These are phyloP conservation scores for Micrasema longulum DNA, from an alignment of 1,140 invertebrate genomes.

Conservation along the genomic window DNA sequence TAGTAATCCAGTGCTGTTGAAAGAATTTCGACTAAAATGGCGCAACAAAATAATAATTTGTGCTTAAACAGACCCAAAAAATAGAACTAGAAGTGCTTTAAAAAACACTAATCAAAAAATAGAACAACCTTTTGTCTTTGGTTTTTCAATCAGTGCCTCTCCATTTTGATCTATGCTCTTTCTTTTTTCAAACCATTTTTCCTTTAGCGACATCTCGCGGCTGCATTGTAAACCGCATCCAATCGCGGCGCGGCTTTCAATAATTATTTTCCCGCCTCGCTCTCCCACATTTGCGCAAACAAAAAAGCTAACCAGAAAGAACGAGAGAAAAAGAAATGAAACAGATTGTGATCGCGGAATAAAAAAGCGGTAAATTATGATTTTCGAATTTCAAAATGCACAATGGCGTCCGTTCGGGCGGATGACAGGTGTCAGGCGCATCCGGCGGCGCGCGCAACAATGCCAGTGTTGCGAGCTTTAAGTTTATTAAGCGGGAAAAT, in stretches of 20 bases:
- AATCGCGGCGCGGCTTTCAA: slow-evolving; percentile 25
- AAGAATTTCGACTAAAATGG: no score
- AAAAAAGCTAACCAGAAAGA: slow-evolving; percentile 4
- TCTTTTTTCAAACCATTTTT: slow-evolving; percentile 13
- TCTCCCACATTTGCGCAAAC: background rate
- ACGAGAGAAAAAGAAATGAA: background rate
- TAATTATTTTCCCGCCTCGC: slow-evolving; percentile 22
- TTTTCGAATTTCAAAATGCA: slow-evolving; percentile 44
- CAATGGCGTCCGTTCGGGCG: slow-evolving; percentile 49
- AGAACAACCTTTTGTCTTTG: background rate
- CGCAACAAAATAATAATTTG: no score
- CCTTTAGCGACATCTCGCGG: slow-evolving; percentile 19
- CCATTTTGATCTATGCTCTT: slow-evolving; percentile 6
- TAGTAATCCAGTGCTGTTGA: no score
- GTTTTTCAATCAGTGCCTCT: slow-evolving; percentile 22
- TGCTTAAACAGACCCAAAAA: no score
- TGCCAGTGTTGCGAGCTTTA: slow-evolving; percentile 39
- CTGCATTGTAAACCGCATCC: slow-evolving; percentile 7
- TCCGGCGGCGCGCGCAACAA: slow-evolving; percentile 49
- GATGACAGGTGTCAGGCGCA: slow-evolving; percentile 54
- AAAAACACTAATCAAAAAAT: no score
- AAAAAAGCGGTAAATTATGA: slow-evolving; percentile 52
- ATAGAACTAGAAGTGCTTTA: no score
- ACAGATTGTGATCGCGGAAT: slow-evolving; percentile 5
- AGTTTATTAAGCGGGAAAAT: slow-evolving; percentile 37